Evolutionary conservation across 2,113 vertebrate species (phyloP), one percentile per base, ranked within the genome.

Genomic region (Meles meles): DNA sequence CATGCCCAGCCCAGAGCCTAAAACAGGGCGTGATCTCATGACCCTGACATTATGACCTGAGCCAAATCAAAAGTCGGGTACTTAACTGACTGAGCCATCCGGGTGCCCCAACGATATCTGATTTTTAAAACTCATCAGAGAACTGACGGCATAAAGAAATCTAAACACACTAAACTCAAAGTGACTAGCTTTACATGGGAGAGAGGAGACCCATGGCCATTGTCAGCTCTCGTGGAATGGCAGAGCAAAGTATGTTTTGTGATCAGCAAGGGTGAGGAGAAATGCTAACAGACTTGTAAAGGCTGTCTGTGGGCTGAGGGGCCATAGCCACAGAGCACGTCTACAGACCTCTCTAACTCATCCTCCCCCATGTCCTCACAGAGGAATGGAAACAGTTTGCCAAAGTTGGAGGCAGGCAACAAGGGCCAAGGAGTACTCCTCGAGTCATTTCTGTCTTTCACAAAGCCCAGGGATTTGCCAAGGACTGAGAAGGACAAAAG

Each of bases 71-170:
- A 34, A n/a, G 34, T 69, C 3, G 3, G 34, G 20, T 69, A 17
- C 67, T 69, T n/a, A n/a, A 69, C 34, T 9, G 17, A 69, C 34
- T 69, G 67, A 69, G 67, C 34, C 67, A n/a, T 7, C 15, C 67
- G n/a, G 67, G 7, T 5, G 34, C 17, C 17, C 34, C 67, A 69
- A n/a, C 15, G 8, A 69, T 69, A 9, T 18, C 11, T 10, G 10
- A n/a, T 52, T 71, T 84, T 79, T 27, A 74, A 92, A 88, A 47
- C 42, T 7, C 23, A 8, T 69, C 27, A 37, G 95, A 93, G 59
- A 76, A 79, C 34, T 27, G 39, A 89, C 10, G 49, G 31, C 34
- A 31, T 39, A 65, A 63, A 80, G 55, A 47, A 59, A 49, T 13
- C 52, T 63, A 79, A 76, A 79, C 39, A 14, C 44, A 71, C 42